Evolutionary conservation across 2,113 vertebrate genomes (phyloP), one percentile per base, ranked within the genome.

Genomic region (Myotis brandtii): DNA sequence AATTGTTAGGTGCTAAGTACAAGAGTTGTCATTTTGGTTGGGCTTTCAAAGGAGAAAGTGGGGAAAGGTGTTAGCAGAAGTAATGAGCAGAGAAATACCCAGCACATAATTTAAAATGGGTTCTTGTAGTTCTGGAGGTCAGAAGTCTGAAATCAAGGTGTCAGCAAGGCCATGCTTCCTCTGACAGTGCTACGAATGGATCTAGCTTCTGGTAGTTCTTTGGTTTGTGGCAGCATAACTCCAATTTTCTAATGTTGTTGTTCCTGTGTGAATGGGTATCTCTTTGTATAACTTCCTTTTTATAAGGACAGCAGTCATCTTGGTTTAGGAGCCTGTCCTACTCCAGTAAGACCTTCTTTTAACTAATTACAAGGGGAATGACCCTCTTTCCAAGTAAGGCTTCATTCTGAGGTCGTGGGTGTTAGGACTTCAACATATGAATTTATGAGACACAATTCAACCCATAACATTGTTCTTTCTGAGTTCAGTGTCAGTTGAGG

Each of bases 21-120:
- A 25, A 80, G 59, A 46, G 9, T 69, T 80, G 2, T 62, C 56
- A 89, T 7, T 85, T 91, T 96, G 48, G 9, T 77, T 95, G 56
- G 23, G 27, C 12, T 80, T 90, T 92, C 32, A 54, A 66, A 77
- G 25, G 11, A 30, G 37, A 48, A 11, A 8, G 5, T 20, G 20
- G 23, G 13, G 27, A 62, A 84, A 43, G 3, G 5, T 82, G 9
- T n/a, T 50, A 23, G 52, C 3, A 69, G 10, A 84, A 43, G 23
- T 82, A 70, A 80, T 23, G 13, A 62, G 8, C 40, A 88, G 34
- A 30, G 40, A 43, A 91, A 56, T 16, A n/a, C 0, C 7, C 9
- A 82, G 20, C 40, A 59, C 10, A 11, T n/a, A 70, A 59, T 82
- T 91, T 12, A 37, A n/a, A 91, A 80, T 69, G 21, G 6, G 7